Evolutionary conservation across 2,888 invertebrate genomes (phyloP), one percentile per base, ranked within the genome.

Genomic region (Pyrrhosoma nymphula): DNA sequence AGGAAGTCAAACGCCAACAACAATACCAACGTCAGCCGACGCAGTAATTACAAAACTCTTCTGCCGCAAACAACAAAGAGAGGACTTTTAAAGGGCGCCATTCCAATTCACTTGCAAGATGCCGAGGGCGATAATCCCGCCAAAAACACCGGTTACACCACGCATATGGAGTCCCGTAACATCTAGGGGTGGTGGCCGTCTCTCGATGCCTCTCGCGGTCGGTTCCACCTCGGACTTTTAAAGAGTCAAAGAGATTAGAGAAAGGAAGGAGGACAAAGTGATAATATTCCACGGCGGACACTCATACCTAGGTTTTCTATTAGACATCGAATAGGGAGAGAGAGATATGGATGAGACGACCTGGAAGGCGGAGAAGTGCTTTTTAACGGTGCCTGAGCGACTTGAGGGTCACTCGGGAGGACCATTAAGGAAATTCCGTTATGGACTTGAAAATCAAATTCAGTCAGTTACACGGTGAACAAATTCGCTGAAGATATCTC

Each of bases 371-470:
- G 69, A 10, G 69, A 69, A 69, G 69, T n/a, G 69, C 26, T 14
- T 20, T 63, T 69, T n/a, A 69, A 69, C 69, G 69, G 69, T 69
- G 69, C n/a, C 69, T 26, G 26, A 1, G n/a, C 69, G 69, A 69
- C 47, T 69, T 69, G 69, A 69, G 69, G 69, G 69, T 69, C 69
- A 69, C 69, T 26, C 69, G n/a, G n/a, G n/a, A 69, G 69, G 69
- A 69, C 69, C 69, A 69, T 69, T 69, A 69, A 69, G 69, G 69
- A 69, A 3, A n/a, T 69, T 69, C 69, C 69, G 69, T 69, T 69
- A 69, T 60, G 69, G 69, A n/a, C 69, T 69, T 69, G n/a, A 69
- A 69, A 69, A 69, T 69, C 69, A n/a, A 69, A 69, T 26, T 26
- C 69, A 69, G 69, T 69, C 60, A 10, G 60, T 20, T 60, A 26